Evolutionary conservation across 1,140 invertebrate genomes (phyloP), one percentile per base, ranked within the genome.

Genomic region (Helicoverpa armigera): DNA sequence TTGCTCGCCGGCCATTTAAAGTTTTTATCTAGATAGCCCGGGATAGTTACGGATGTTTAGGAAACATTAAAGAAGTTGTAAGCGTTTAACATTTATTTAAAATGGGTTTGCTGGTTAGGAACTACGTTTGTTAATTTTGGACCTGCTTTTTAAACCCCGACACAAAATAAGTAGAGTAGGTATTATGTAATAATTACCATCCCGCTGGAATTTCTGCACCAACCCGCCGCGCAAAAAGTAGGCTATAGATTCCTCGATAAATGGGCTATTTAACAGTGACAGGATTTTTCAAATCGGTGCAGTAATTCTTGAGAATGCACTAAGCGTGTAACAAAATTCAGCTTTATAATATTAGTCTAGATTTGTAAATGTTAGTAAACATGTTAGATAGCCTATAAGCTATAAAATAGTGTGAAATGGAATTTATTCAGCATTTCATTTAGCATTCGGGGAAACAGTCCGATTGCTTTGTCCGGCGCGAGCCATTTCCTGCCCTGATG

Each of bases 401-500:
- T 54, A n/a, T 1, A 54, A 54, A 54, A n/a, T 14, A 54, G 12
- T n/a, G 18, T 16, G 16, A 23, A 11, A 60, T 60, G 58, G 35
- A 13, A 65, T 65, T 65, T 65, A 65, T 29, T 43, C 7, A 65
- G 18, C 29, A 7, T 65, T 65, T 43, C 61, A 43, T 13, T 35
- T 65, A 7, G 61, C 29, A 0, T n/a, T 13, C 61, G 35, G 61
- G 31, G 29, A 31, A 43, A n/a, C 29, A 65, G 23, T 65, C 35
- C 61, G 61, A 65, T 65, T 65, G 61, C 13, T 65, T 65, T 35
- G 61, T 43, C 61, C 61, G 61, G 18, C 31, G 61, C 61, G 11
- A 9, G 13, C 31, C 35, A 65, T 65, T 65, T 65, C 61, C 61
- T 43, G 31, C n/a, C 1, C 23, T 13, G 29, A n/a, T n/a, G 31